Evolutionary conservation across 2,888 invertebrate species (phyloP).

Genomic region (Eurytoma adleriae): DNA sequence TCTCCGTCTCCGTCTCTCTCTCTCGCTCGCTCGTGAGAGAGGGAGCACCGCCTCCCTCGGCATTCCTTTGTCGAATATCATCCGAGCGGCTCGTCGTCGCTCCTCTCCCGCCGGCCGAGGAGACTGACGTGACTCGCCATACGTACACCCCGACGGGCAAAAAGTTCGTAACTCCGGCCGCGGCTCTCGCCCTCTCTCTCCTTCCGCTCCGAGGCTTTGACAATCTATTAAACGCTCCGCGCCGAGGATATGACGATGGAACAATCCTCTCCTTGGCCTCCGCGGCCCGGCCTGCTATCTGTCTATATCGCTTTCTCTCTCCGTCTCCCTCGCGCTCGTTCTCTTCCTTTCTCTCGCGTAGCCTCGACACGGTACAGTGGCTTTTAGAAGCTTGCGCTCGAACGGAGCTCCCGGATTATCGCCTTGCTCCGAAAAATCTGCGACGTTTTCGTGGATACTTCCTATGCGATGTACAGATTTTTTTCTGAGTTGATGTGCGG

Average conservation of each 20-base stretch:
- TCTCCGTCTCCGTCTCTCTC: slow-evolving; percentile 18
- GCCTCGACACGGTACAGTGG: slow-evolving; percentile 15
- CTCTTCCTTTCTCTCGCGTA: slow-evolving; percentile 31
- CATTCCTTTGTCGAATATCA: slow-evolving; percentile 63
- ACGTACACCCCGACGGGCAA: slow-evolving; percentile 29
- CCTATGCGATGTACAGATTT: too few species aligned
- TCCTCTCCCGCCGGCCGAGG: slow-evolving; percentile 24
- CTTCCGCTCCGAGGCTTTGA: slow-evolving; percentile 19
- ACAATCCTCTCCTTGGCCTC: slow-evolving; percentile 34
- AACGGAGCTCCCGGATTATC: too few species aligned
- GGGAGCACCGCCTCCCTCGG: slow-evolving; percentile 53
- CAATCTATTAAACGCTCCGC: slow-evolving; percentile 43
- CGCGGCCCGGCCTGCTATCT: slow-evolving; percentile 43
- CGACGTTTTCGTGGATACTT: background rate
- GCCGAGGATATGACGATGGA: slow-evolving; percentile 13
- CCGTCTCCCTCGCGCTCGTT: background rate
- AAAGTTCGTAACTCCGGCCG: slow-evolving; percentile 14
- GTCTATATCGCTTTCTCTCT: slow-evolving; percentile 13
- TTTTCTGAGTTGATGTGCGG: too few species aligned
- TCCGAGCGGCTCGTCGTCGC: slow-evolving; percentile 54
- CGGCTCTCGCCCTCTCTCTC: background rate
- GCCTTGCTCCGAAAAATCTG: too few species aligned
- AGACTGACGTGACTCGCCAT: slow-evolving; percentile 7
- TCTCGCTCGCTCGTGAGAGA: background rate
- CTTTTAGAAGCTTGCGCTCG: slow-evolving; percentile 2